These are phyloP conservation scores for Entomobrya multifasciata DNA, from an alignment of 2,888 invertebrate genomes.

Conservation along the genomic window DNA sequence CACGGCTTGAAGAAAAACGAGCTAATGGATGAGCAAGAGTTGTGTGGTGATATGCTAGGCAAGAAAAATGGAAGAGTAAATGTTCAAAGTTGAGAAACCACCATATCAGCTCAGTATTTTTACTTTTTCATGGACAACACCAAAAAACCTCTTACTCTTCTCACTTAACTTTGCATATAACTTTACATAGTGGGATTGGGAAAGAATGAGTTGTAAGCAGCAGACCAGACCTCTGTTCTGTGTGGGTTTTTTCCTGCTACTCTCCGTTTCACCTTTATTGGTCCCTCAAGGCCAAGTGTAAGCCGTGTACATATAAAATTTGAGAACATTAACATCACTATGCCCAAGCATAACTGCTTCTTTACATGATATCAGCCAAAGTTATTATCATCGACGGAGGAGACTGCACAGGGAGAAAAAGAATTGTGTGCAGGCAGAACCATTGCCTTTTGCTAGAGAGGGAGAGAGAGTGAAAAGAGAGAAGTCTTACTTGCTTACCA, in stretches of 20 bases:
- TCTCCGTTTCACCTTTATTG: slow-evolving; percentile 62
- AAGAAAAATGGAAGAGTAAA: slow-evolving; percentile 42
- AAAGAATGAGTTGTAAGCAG: slow-evolving; percentile 13
- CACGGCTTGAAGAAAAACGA: background rate
- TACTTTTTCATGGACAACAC: slow-evolving; percentile 13
- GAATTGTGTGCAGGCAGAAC: no score
- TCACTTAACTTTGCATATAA: background rate
- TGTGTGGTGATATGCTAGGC: slow-evolving; percentile 1
- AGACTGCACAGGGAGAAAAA: no score
- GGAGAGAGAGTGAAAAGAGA: slow-evolving; percentile 12
- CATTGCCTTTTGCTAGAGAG: no score
- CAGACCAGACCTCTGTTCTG: no score
- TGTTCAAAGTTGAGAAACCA: slow-evolving; percentile 34
- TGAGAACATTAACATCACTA: slow-evolving; percentile 28
- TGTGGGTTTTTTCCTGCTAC: background rate
- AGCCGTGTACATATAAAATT: slow-evolving; percentile 54
- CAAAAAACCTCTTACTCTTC: no score
- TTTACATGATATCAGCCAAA: slow-evolving; percentile 4
- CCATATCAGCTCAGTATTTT: background rate
- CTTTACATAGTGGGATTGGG: slow-evolving; percentile 14
- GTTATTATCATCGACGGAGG: no score
- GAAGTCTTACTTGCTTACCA: slow-evolving; percentile 35
- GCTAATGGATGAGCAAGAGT: background rate
- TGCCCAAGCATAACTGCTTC: background rate
- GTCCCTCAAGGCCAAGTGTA: slow-evolving; percentile 51